Conservation (phyloP, 2,113 vertebrate species). For the Antechinus stuartii region DNA sequence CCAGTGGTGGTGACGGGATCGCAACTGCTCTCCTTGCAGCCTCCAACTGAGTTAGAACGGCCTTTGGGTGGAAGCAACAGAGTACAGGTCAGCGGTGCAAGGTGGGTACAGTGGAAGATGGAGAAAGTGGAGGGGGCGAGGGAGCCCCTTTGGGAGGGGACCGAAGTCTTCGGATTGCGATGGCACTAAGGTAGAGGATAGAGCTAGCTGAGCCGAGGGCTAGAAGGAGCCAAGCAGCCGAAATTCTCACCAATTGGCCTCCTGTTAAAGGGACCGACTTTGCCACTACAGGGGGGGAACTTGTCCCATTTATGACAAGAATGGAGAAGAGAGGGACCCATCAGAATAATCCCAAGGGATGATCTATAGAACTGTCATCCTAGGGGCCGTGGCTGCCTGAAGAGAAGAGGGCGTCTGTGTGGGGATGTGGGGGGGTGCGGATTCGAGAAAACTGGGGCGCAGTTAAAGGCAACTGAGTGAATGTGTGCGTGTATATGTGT, state of each 20-base stretch:
- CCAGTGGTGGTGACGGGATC: not conserved
- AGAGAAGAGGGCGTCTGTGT: not conserved
- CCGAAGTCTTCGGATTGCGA: too few relatives aligned
- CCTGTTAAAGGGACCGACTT: not conserved
- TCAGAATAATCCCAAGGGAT: not conserved
- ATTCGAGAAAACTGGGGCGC: not conserved
- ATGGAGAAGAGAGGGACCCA: not conserved
- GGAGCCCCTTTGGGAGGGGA: not conserved
- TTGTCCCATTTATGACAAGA: not conserved
- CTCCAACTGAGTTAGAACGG: not conserved
- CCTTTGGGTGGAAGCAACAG: not conserved
- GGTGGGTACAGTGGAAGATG: constrained; percentile 46
- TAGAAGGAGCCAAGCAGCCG: not conserved
- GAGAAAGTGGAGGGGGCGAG: not conserved
- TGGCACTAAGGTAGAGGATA: not conserved
- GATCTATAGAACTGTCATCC: not conserved
- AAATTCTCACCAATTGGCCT: not conserved
- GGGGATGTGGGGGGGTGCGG: not conserved
- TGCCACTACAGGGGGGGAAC: not conserved
- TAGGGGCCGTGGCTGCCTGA: not conserved
- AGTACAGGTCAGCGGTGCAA: not conserved
- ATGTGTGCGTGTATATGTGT: not conserved
- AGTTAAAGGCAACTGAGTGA: not conserved
- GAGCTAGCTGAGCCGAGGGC: not conserved
- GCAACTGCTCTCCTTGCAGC: not conserved